phyloP scores from a whole-genome alignment of 2,888 invertebrate species.

The Phorcus lineatus region DNA sequence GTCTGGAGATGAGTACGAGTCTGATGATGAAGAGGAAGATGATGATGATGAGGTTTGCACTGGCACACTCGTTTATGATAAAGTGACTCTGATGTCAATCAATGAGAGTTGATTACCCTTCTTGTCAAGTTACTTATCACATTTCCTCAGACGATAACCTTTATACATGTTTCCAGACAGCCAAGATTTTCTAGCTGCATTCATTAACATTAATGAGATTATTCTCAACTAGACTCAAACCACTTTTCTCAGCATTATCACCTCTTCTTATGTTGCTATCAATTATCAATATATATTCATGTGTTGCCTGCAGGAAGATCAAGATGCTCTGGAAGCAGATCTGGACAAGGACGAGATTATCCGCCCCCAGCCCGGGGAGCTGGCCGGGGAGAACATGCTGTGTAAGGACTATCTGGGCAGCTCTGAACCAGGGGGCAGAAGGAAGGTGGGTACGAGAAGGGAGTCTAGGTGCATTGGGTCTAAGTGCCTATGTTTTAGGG shows the following conservation, averaged over 20 bases:
- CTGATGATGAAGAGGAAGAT: slow-evolving; percentile 75
- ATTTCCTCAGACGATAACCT: too few relatives aligned
- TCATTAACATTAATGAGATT: too few relatives aligned
- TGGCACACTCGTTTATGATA: background rate
- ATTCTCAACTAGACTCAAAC: too few relatives aligned
- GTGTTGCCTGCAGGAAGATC: slow-evolving; percentile 71
- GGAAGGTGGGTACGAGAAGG: slow-evolving; percentile 50
- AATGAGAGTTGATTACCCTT: background rate
- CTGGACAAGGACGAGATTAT: slow-evolving; percentile 77
- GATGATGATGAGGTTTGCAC: slow-evolving; percentile 73
- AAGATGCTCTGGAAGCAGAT: slow-evolving; percentile 78
- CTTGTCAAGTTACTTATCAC: background rate
- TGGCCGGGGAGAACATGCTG: slow-evolving; percentile 74
- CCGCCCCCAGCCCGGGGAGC: slow-evolving; percentile 67
- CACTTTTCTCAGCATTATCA: too few relatives aligned
- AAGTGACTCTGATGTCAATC: too few relatives aligned
- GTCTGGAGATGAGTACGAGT: slow-evolving; percentile 68
- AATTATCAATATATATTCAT: too few relatives aligned
- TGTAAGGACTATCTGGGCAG: slow-evolving; percentile 53
- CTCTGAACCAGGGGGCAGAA: slow-evolving; percentile 32
- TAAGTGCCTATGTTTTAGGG: too few relatives aligned
- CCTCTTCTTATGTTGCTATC: too few relatives aligned
- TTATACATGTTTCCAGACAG: too few relatives aligned
- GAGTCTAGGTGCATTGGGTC: too few relatives aligned
- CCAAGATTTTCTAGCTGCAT: too few relatives aligned